phyloP scores from a whole-genome alignment of 2,113 vertebrate species.

The Platysternon megacephalum region DNA sequence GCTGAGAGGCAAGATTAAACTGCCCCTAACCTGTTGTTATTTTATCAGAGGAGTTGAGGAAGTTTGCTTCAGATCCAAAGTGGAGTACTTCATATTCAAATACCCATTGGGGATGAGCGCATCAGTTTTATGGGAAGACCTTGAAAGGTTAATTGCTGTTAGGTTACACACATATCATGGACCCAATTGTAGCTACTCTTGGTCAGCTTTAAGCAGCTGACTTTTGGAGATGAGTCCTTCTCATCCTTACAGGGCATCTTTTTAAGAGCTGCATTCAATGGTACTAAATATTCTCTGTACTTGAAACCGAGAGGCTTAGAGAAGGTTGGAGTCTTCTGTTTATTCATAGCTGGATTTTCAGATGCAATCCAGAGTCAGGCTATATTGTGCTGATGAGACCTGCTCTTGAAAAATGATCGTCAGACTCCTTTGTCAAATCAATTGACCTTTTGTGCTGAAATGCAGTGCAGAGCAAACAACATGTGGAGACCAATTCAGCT shows the following conservation, averaged over 20 bases:
- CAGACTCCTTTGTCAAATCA: background rate
- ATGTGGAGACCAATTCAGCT: background rate
- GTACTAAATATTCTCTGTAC: background rate
- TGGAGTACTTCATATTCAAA: background rate
- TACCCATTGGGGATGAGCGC: background rate
- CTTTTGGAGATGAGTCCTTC: background rate
- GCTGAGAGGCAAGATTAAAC: conserved; percentile 28
- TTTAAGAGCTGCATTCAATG: background rate
- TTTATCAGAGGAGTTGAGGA: background rate
- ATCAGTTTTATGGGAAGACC: background rate
- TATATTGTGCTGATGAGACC: background rate
- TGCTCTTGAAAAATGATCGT: background rate
- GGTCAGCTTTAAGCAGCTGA: background rate
- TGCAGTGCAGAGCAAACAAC: background rate
- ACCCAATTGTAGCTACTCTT: background rate
- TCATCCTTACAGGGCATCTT: background rate
- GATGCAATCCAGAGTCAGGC: background rate
- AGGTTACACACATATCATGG: background rate
- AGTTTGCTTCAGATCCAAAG: background rate
- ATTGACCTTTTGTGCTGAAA: background rate
- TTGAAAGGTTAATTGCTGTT: background rate
- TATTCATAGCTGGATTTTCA: background rate
- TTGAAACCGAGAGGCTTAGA: background rate
- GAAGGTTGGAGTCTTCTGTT: background rate
- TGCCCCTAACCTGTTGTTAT: conserved; percentile 20